phyloP scores from a whole-genome alignment of 92 coral and sea anemone species.

The Phymanthus crucifer region DNA sequence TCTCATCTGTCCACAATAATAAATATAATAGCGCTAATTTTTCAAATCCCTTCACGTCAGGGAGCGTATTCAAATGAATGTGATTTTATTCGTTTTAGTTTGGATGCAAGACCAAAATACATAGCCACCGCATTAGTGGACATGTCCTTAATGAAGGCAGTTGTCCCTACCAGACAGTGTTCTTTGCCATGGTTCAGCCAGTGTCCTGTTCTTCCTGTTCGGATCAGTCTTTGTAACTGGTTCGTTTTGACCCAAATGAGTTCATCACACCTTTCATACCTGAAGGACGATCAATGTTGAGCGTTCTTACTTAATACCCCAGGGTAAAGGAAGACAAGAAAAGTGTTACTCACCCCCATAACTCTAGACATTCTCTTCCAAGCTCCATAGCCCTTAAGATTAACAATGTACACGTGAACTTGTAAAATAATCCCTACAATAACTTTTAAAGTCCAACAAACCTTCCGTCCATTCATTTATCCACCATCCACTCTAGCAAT shows the following conservation, averaged over 20 bases:
- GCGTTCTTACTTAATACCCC: neutral
- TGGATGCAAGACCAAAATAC: too few species aligned
- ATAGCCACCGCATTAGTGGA: too few species aligned
- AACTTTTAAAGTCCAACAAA: too few species aligned
- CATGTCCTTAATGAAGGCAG: neutral
- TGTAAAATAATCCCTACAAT: too few species aligned
- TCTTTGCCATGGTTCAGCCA: constrained; percentile 99
- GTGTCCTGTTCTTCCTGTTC: constrained; percentile 98
- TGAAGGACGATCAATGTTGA: neutral
- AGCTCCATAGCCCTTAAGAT: constrained; percentile 93
- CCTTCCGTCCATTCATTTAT: neutral
- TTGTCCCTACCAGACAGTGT: constrained; percentile 81
- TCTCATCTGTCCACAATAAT: too few species aligned
- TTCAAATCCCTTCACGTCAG: too few species aligned
- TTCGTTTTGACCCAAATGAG: constrained; percentile 98
- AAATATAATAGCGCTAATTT: too few species aligned
- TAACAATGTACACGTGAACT: neutral
- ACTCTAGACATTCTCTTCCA: constrained; percentile 92
- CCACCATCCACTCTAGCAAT: neutral
- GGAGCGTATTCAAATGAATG: too few species aligned
- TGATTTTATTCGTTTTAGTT: too few species aligned
- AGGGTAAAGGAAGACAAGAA: neutral
- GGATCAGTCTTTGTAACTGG: constrained; percentile 89
- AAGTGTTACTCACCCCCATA: constrained; percentile 85
- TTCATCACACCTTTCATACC: constrained; percentile 92